Conservation (phyloP, 2,113 vertebrate species). For the Callospermophilus lateralis region DNA sequence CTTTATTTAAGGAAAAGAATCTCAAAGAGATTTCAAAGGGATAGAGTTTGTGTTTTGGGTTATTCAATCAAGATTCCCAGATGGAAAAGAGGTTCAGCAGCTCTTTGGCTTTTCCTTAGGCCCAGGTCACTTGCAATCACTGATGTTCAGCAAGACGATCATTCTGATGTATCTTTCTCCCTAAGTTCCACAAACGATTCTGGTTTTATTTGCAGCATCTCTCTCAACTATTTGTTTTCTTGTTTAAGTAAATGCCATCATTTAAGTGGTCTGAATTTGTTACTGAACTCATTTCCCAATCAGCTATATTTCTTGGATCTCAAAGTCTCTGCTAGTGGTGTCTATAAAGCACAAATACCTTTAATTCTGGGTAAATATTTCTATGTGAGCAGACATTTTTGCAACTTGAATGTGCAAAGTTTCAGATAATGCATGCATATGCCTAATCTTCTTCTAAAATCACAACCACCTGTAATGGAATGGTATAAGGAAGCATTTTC, state of each 20-base stretch:
- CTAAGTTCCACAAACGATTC: conserved; percentile 92
- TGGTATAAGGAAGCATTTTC: conserved; percentile 92
- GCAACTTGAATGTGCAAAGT: neutral
- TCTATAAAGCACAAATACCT: too few relatives aligned
- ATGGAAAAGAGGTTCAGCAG: conserved; percentile 33
- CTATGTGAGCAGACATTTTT: neutral
- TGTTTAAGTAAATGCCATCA: conserved; percentile 90
- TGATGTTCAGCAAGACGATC: conserved; percentile 88
- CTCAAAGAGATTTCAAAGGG: conserved; percentile 53
- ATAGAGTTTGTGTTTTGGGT: conserved; percentile 48
- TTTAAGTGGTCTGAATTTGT: conserved; percentile 88
- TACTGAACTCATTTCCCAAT: conserved; percentile 88
- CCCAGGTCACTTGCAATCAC: conserved; percentile 90
- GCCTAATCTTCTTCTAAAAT: neutral
- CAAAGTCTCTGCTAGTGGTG: neutral
- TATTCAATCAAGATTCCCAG: conserved; percentile 70
- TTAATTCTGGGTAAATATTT: too few relatives aligned
- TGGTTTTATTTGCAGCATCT: conserved; percentile 94
- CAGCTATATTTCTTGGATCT: accelerated
- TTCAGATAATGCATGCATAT: neutral
- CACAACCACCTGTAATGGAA: conserved; percentile 84
- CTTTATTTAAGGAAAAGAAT: neutral
- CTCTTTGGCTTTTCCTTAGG: conserved; percentile 89
- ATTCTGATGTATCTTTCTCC: conserved; percentile 90
- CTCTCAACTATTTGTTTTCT: conserved; percentile 92